These are phyloP conservation scores for Ectemnius continuus DNA, from an alignment of 2,888 invertebrate species.

Conservation along the genomic window DNA sequence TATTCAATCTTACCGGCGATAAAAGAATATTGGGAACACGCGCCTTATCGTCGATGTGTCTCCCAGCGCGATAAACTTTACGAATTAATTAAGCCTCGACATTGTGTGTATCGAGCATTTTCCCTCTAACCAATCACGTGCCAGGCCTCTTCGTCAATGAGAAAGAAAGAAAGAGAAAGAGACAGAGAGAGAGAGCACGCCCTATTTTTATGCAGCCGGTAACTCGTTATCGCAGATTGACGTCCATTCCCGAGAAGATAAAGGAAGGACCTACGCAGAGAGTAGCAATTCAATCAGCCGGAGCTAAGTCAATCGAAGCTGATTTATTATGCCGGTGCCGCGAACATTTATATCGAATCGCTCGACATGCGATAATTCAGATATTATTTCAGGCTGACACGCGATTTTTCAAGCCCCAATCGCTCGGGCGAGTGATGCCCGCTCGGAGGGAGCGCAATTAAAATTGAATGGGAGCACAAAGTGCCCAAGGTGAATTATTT, in stretches of 20 bases:
- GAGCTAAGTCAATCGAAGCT: conserved; percentile 31
- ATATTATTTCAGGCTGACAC: neutral
- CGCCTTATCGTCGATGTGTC: conserved; percentile 64
- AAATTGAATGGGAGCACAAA: too few species aligned
- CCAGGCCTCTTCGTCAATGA: conserved; percentile 6
- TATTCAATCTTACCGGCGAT: conserved; percentile 65
- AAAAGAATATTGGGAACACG: conserved; percentile 65
- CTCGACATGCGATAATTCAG: conserved; percentile 9
- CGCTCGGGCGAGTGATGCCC: too few species aligned
- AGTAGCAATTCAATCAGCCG: conserved; percentile 15
- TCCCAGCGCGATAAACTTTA: conserved; percentile 63
- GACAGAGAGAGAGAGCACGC: neutral
- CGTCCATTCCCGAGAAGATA: conserved; percentile 25
- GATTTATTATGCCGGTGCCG: conserved; percentile 56
- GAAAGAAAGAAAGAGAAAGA: too few species aligned
- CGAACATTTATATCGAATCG: conserved; percentile 46
- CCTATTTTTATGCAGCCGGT: conserved; percentile 43
- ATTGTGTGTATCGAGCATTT: conserved; percentile 27
- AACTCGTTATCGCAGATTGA: conserved; percentile 51
- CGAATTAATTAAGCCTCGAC: conserved; percentile 70
- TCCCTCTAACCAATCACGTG: conserved; percentile 27
- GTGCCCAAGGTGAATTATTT: conserved; percentile 44
- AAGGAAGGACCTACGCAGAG: conserved; percentile 1
- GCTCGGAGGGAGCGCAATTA: too few species aligned
- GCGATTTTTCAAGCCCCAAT: too few species aligned